These are phyloP conservation scores for Struthidea cinerea DNA, from an alignment of 2,113 vertebrate species.

Conservation along the genomic window DNA sequence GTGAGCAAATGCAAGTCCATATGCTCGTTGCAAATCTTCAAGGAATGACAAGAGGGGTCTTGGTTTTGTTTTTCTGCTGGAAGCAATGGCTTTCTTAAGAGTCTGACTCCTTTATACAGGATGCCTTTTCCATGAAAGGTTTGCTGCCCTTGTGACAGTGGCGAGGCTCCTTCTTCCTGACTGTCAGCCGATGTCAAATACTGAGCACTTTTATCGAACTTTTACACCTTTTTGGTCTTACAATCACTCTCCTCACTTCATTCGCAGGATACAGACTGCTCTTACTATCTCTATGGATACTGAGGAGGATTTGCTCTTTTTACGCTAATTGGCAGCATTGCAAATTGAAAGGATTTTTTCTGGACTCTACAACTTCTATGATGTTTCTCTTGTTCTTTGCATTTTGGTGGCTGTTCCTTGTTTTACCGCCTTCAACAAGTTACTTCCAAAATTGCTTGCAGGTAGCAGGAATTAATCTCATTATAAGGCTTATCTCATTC, in stretches of 20 bases:
- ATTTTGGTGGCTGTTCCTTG: background rate
- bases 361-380: background rate
- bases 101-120: background rate
- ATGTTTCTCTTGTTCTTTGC: background rate
- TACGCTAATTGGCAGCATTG: background rate
- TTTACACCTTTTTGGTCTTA: background rate
- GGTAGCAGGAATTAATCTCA: background rate
- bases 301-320: background rate
- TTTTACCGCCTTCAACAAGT: rapidly evolving
- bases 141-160: background rate
- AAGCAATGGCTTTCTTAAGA: background rate
- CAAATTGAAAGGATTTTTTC: background rate
- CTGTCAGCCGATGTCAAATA: background rate
- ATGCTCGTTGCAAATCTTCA: background rate
- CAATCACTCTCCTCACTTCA: background rate
- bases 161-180: background rate
- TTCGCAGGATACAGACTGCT: background rate
- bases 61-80: background rate
- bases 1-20: background rate
- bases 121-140: rapidly evolving
- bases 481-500: background rate
- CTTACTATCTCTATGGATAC: background rate
- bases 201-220: background rate
- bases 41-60: background rate
- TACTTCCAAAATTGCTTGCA: background rate